Percentiles rank a stretch among this genome's conserved stretches.
Evolutionary conservation across 2,888 invertebrate species (phyloP).

Genomic region (Leucophenga montana): DNA sequence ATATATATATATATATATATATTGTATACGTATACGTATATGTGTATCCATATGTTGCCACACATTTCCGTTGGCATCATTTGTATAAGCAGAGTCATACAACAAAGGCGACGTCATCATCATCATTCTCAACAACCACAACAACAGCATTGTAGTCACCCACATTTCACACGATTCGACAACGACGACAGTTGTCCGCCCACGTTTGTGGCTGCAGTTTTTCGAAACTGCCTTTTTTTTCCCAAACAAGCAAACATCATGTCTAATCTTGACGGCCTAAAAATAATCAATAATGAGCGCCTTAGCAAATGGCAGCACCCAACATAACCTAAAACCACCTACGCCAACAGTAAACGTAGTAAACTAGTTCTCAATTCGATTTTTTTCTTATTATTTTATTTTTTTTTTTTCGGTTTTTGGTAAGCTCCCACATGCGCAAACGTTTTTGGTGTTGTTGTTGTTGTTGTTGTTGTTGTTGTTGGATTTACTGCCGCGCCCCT

Average conservation of each 20-base stretch:
- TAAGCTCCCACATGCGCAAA: background rate
- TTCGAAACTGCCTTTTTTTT: no score
- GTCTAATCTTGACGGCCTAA: background rate
- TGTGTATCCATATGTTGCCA: no score
- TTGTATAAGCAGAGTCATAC: background rate
- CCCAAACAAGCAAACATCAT: no score
- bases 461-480: background rate
- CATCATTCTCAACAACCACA: background rate
- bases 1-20: no score
- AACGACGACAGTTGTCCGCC: background rate
- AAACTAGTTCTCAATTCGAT: constrained; percentile 38
- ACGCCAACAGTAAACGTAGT: constrained; percentile 62
- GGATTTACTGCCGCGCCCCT: background rate
- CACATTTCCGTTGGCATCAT: no score
- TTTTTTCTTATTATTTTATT: constrained; percentile 23
- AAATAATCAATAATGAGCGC: constrained; percentile 21
- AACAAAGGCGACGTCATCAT: background rate
- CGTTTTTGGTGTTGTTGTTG: constrained; percentile 10
- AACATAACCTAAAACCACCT: constrained; percentile 37
- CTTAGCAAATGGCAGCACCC: background rate
- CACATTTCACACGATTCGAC: constrained; percentile 1
- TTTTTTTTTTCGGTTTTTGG: background rate
- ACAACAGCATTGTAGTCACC: constrained; percentile 25
- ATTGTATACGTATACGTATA: no score
- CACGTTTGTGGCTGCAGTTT: background rate